These are phyloP conservation scores for Schrankia costaestrigalis DNA, from an alignment of 2,888 invertebrate species.

Conservation along the genomic window DNA sequence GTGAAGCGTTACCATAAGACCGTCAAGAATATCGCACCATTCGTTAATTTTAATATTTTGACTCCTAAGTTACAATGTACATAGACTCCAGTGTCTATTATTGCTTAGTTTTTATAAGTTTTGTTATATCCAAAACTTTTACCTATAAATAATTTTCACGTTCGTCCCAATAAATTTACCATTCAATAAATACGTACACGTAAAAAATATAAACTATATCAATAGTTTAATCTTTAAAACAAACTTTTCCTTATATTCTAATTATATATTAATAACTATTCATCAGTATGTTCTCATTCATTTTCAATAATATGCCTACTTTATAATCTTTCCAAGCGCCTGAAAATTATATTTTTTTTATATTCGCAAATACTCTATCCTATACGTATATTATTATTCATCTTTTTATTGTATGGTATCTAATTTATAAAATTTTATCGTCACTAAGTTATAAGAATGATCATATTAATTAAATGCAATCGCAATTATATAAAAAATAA, in stretches of 20 bases:
- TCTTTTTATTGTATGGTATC: slow-evolving; percentile 54
- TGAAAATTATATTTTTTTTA: slow-evolving; percentile 52
- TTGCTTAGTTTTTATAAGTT: slow-evolving; percentile 79
- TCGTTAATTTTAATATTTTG: slow-evolving; percentile 62
- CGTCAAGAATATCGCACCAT: slow-evolving; percentile 75
- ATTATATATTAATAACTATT: slow-evolving; percentile 81
- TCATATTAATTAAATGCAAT: slow-evolving; percentile 42
- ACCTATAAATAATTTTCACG: slow-evolving; percentile 79
- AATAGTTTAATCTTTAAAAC: slow-evolving; percentile 82
- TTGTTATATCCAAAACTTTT: slow-evolving; percentile 73
- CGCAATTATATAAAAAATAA: slow-evolving; percentile 49
- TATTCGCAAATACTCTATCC: slow-evolving; percentile 66
- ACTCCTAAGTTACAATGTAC: slow-evolving; percentile 76
- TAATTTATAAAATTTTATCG: slow-evolving; percentile 66
- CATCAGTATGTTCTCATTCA: slow-evolving; percentile 77
- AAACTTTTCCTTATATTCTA: slow-evolving; percentile 71
- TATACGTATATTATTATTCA: slow-evolving; percentile 57
- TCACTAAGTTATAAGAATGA: slow-evolving; percentile 56
- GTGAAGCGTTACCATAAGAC: slow-evolving; percentile 68
- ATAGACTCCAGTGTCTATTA: slow-evolving; percentile 76
- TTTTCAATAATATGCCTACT: slow-evolving; percentile 79
- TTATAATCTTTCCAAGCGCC: slow-evolving; percentile 80
- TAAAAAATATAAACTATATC: slow-evolving; percentile 82
- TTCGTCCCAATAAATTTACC: slow-evolving; percentile 79
- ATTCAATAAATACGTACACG: slow-evolving; percentile 81